phyloP scores from a whole-genome alignment of 1,140 invertebrate species.

The Tetraneura akinire region DNA sequence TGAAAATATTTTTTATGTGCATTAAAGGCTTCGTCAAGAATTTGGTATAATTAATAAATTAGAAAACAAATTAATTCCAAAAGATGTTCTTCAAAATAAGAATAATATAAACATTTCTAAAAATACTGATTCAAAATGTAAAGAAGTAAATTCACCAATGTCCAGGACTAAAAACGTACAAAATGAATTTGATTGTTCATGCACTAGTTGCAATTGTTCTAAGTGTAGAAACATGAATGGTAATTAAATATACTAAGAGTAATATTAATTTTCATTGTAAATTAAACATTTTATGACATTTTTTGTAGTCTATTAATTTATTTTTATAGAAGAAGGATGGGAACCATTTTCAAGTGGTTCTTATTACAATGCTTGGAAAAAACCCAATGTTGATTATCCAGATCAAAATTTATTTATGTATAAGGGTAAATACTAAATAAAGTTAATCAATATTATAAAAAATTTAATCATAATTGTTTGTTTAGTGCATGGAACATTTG shows the following conservation, averaged over 20 bases:
- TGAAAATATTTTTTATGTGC: background rate
- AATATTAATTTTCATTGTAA: background rate
- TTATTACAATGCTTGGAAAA: slow-evolving; percentile 80
- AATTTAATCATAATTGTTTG: background rate
- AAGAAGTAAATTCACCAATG: background rate
- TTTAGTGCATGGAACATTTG: slow-evolving; percentile 76
- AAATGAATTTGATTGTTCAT: slow-evolving; percentile 1
- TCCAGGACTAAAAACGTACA: background rate
- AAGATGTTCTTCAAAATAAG: background rate
- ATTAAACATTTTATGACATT: background rate
- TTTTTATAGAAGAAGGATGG: slow-evolving; percentile 66
- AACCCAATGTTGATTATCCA: slow-evolving; percentile 64
- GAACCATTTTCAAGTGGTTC: slow-evolving; percentile 75
- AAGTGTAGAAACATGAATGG: slow-evolving; percentile 50
- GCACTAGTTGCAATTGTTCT: slow-evolving; percentile 28
- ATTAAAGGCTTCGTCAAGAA: slow-evolving; percentile 46
- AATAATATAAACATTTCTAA: background rate
- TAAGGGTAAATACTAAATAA: slow-evolving; percentile 63
- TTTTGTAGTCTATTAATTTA: slow-evolving; percentile 29
- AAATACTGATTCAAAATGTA: background rate
- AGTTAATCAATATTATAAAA: background rate
- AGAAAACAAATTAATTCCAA: slow-evolving; percentile 22
- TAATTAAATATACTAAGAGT: slow-evolving; percentile 22
- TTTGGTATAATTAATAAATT: slow-evolving; percentile 48
- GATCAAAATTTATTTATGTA: slow-evolving; percentile 73